Evolutionary conservation across 2,888 invertebrate genomes (phyloP), one percentile per base, ranked within the genome.

Genomic region (Polymixis flavicincta): DNA sequence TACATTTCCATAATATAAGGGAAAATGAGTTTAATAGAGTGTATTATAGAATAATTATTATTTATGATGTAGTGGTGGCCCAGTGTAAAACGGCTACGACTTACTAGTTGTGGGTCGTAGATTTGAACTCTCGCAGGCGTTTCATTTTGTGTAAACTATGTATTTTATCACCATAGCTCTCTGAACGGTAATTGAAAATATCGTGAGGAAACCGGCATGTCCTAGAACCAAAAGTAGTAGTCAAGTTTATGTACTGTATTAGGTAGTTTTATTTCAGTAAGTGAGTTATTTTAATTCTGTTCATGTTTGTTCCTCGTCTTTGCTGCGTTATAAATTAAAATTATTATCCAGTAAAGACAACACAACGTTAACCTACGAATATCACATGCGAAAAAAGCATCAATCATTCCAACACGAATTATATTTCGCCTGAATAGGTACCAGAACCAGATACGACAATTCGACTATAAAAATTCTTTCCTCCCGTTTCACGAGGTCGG

Each of bases 401-500:
- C 50, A n/a, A 22, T 50, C 42, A 60, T 65, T 37, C 7, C 6
- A 28, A 68, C 59, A 52, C 4, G n/a, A 48, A 22, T 48, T 42
- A 54, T 50, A 70, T 75, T 80, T 48, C 54, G 48, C 25, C 55
- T 37, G 50, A 67, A 85, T 57, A n/a, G n/a, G n/a, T n/a, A 74
- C 63, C 25, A 32, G 63, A 55, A 76, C 54, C 25, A 64, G 25
- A 71, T 70, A 68, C 54, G 63, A 73, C 37, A 60, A 66, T 73
- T 73, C 32, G 61, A 61, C 64, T 71, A 63, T 45, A 79, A 52
- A 69, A 61, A 74, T 13, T 76, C 55, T 57, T 76, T 60, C n/a
- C 54, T 74, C 50, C 25, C 77, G 50, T 84, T 71, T 80, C 76
- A 80, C 81, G 75, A 76, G 76, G 55, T 74, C 68, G 77, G 75